Percentiles rank a stretch among this genome's conserved stretches.
Conservation (phyloP, 2,888 invertebrate genomes). For the Cryptocephalus primarius region DNA sequence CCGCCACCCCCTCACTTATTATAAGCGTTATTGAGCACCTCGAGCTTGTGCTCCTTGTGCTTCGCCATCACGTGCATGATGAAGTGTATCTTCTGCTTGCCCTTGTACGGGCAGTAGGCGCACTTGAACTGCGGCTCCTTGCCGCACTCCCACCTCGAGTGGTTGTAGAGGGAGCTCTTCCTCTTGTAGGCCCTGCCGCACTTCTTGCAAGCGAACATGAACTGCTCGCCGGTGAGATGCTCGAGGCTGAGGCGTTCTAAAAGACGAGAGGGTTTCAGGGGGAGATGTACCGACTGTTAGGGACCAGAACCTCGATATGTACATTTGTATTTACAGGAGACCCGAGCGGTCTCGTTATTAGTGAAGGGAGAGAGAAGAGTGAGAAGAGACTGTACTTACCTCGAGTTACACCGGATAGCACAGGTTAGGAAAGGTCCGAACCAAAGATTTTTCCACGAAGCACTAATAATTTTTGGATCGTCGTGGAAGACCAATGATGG, state of each 20-base stretch:
- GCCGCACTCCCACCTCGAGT: constrained; percentile 23
- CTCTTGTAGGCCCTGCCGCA: constrained; percentile 23
- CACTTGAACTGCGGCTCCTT: constrained; percentile 23
- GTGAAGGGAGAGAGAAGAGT: too few species aligned
- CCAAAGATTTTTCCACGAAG: too few species aligned
- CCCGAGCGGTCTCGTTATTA: too few species aligned
- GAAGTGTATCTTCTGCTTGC: constrained; percentile 32
- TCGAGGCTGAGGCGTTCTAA: constrained; percentile 5
- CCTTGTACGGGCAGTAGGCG: constrained; percentile 28
- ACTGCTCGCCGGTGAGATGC: constrained; percentile 13
- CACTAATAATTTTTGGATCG: too few species aligned
- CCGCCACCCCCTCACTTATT: constrained; percentile 10
- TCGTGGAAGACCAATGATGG: too few species aligned
- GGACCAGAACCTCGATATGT: too few species aligned
- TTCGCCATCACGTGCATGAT: constrained; percentile 33
- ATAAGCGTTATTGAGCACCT: constrained; percentile 21
- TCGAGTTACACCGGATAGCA: too few species aligned
- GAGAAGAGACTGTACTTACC: too few species aligned
- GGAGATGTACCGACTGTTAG: too few species aligned
- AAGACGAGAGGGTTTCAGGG: too few species aligned
- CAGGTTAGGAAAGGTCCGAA: too few species aligned
- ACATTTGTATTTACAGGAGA: too few species aligned
- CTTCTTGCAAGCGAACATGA: constrained; percentile 18
- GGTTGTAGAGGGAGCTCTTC: constrained; percentile 23
- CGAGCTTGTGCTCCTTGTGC: constrained; percentile 31